A percentile compares a stretch with the other conserved stretches of the same genome.
phyloP scores from a whole-genome alignment of 1,140 invertebrate genomes.

The Harpegnathos saltator region DNA sequence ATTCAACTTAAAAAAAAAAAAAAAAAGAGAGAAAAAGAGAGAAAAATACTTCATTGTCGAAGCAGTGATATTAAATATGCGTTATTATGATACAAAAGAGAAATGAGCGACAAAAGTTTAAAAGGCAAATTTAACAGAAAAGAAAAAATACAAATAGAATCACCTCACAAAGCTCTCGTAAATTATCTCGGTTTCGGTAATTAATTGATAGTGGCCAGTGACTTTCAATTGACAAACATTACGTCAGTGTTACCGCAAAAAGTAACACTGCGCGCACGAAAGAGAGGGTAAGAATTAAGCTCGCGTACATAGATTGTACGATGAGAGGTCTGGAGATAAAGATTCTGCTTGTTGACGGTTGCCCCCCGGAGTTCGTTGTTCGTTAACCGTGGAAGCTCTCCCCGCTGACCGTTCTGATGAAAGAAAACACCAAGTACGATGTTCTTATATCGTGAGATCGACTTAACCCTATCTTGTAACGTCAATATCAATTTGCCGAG shows the following conservation, averaged over 20 bases:
- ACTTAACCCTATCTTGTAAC: slow-evolving; percentile 59
- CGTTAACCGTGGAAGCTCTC: slow-evolving; percentile 24
- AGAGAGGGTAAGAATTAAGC: slow-evolving; percentile 28
- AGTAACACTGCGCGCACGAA: neutral
- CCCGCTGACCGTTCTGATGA: slow-evolving; percentile 18
- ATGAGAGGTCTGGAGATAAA: slow-evolving; percentile 18
- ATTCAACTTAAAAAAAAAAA: neutral
- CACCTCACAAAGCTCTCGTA: neutral
- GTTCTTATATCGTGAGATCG: slow-evolving; percentile 49
- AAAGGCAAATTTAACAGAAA: too few species aligned
- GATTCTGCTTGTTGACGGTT: slow-evolving; percentile 18
- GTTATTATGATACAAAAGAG: neutral
- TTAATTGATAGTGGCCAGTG: slow-evolving; percentile 1
- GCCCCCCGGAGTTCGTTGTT: slow-evolving; percentile 37
- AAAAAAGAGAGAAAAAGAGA: too few species aligned
- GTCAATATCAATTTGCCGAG: slow-evolving; percentile 70
- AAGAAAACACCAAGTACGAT: slow-evolving; percentile 35
- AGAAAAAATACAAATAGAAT: neutral
- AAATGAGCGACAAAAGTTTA: slow-evolving; percentile 10
- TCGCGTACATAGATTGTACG: slow-evolving; percentile 36
- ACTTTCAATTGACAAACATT: neutral
- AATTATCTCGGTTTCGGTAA: slow-evolving; percentile 27
- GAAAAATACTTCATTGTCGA: neutral
- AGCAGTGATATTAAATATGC: neutral
- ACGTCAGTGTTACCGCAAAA: neutral